These are phyloP conservation scores for Salvelinus namaycush DNA, from an alignment of 2,113 vertebrate species.

Conservation along the genomic window DNA sequence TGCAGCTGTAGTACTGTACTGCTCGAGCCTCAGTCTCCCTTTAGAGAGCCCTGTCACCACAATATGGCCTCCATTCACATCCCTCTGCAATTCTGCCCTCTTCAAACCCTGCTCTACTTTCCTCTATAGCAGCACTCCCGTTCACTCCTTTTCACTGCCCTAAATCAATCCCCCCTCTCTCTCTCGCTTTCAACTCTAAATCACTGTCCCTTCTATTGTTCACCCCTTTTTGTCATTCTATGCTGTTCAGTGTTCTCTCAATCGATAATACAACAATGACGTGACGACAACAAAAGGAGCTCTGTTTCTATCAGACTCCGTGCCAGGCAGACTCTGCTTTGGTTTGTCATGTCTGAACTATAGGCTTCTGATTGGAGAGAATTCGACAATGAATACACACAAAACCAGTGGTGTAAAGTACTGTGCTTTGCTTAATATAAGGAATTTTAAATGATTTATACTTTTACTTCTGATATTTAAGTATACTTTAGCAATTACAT, in stretches of 20 bases:
- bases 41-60: background rate
- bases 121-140: background rate
- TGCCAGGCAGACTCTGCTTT: background rate
- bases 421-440: too few relatives aligned
- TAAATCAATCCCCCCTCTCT: background rate
- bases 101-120: background rate
- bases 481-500: too few relatives aligned
- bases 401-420: background rate
- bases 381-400: background rate
- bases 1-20: background rate
- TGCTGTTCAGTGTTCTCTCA: background rate
- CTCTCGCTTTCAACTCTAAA: background rate
- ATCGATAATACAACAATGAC: background rate
- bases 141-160: background rate
- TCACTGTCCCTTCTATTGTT: background rate
- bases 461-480: too few relatives aligned
- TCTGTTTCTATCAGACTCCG: background rate
- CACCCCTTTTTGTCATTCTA: background rate
- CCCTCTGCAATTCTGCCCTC: background rate
- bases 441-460: too few relatives aligned
- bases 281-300: conserved; percentile 2
- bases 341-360: background rate
- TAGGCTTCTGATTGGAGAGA: background rate
- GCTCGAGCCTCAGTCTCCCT: background rate
- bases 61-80: background rate